A percentile compares a stretch with the other conserved stretches of the same genome.
These are phyloP conservation scores for Mechanitis mazaeus DNA, from an alignment of 2,888 invertebrate species.

Conservation along the genomic window DNA sequence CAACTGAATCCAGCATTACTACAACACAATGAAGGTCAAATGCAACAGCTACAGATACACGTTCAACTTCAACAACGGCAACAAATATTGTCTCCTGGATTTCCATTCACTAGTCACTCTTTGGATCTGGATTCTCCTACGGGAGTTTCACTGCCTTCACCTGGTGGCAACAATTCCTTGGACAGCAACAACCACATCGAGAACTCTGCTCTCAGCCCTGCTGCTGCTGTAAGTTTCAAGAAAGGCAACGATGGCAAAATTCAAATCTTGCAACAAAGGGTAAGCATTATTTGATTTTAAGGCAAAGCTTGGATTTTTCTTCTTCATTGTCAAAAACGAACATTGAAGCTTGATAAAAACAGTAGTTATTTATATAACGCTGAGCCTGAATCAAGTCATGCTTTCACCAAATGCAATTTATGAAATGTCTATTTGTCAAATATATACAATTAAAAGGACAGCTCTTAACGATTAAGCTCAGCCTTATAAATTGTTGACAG, in stretches of 20 bases:
- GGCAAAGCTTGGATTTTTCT: slow-evolving; percentile 74
- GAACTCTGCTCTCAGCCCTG: slow-evolving; percentile 78
- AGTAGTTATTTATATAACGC: slow-evolving; percentile 55
- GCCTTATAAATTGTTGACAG: slow-evolving; percentile 40
- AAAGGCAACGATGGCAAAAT: slow-evolving; percentile 79
- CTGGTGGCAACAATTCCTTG: slow-evolving; percentile 83
- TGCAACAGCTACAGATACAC: slow-evolving; percentile 82
- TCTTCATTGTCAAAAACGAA: slow-evolving; percentile 61
- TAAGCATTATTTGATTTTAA: slow-evolving; percentile 82
- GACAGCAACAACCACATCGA: slow-evolving; percentile 79
- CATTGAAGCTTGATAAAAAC: slow-evolving; percentile 47
- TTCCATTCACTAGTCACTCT: slow-evolving; percentile 80
- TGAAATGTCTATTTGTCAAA: slow-evolving; percentile 31
- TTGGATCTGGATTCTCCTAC: slow-evolving; percentile 85
- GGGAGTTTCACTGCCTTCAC: slow-evolving; percentile 87
- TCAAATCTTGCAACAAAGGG: slow-evolving; percentile 89
- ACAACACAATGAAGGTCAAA: slow-evolving; percentile 76
- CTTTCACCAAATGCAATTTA: slow-evolving; percentile 61
- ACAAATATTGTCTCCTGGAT: slow-evolving; percentile 76
- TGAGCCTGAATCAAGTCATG: slow-evolving; percentile 76
- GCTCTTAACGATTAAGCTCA: slow-evolving; percentile 50
- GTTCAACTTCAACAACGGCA: slow-evolving; percentile 83
- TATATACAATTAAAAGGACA: slow-evolving; percentile 39
- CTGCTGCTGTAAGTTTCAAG: slow-evolving; percentile 82
- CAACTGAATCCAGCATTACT: slow-evolving; percentile 75